These are phyloP conservation scores for Proctacanthus coquilletti DNA, from an alignment of 1,140 invertebrate genomes.

Conservation along the genomic window DNA sequence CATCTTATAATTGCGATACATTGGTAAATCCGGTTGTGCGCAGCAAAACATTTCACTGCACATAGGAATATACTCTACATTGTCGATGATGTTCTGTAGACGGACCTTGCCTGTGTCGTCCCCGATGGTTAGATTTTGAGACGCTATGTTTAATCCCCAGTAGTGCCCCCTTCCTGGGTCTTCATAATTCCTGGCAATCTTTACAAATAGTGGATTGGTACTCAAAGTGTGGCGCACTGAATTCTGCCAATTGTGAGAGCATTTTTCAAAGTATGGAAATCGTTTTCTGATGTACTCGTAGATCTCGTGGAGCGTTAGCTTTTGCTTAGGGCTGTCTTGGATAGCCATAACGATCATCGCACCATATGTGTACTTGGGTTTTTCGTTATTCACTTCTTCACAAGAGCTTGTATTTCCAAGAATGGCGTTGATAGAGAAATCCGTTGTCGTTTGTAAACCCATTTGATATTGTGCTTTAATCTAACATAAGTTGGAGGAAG, in stretches of 20 bases:
- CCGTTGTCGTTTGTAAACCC: too few species aligned
- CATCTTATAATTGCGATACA: too few species aligned
- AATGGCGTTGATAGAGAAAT: too few species aligned
- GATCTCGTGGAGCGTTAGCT: conserved; percentile 75
- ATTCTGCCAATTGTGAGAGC: conserved; percentile 96
- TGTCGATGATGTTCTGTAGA: conserved; percentile 13
- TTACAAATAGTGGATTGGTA: conserved; percentile 19
- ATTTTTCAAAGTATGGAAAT: conserved; percentile 82
- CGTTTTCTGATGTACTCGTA: conserved; percentile 67
- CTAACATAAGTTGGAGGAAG: too few species aligned
- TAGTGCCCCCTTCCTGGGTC: conserved; percentile 24
- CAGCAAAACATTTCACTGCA: too few species aligned
- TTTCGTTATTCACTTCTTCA: too few species aligned
- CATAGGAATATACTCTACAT: too few species aligned
- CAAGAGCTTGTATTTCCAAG: too few species aligned
- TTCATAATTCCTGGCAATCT: conserved; percentile 17
- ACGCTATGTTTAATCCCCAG: conserved; percentile 20
- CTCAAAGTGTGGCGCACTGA: conserved; percentile 85
- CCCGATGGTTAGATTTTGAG: conserved; percentile 21
- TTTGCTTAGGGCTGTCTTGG: conserved; percentile 67
- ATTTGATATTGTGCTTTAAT: too few species aligned
- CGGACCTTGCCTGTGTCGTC: conserved; percentile 19
- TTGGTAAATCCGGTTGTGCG: too few species aligned
- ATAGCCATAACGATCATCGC: conserved; percentile 96
- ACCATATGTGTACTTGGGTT: conserved; percentile 95